Percentiles rank a stretch among this genome's conserved stretches.
These are phyloP conservation scores for Agrotis puta DNA, from an alignment of 2,888 invertebrate species.

Conservation along the genomic window DNA sequence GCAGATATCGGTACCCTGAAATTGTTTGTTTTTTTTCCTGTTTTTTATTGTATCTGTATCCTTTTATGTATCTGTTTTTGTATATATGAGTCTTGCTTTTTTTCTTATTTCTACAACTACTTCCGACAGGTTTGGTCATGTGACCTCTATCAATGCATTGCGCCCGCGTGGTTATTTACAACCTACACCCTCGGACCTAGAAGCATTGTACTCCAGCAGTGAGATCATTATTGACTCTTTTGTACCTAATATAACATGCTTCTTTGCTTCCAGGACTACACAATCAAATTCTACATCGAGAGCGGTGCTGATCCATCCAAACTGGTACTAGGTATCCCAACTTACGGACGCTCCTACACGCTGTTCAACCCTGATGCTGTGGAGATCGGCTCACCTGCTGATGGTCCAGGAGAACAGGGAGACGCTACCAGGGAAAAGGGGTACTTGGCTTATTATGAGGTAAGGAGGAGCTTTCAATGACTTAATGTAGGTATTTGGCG, in stretches of 20 bases:
- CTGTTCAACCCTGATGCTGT: slow-evolving; percentile 96
- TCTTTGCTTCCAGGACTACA: slow-evolving; percentile 93
- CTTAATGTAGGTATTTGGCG: no score
- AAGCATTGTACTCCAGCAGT: no score
- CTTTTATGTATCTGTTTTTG: no score
- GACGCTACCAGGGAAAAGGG: slow-evolving; percentile 98
- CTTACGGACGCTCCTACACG: slow-evolving; percentile 97
- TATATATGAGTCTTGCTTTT: no score
- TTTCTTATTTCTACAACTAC: no score
- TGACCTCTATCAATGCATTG: no score
- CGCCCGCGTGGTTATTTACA: no score
- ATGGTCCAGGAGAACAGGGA: slow-evolving; percentile 97
- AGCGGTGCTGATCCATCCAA: slow-evolving; percentile 95
- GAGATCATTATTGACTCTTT: not conserved
- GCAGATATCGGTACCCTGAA: no score
- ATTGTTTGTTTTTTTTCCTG: no score
- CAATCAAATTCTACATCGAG: slow-evolving; percentile 95
- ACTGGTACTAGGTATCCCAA: slow-evolving; percentile 96
- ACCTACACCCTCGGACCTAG: no score
- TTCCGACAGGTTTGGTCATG: no score
- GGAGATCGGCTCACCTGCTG: slow-evolving; percentile 96
- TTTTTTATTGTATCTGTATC: no score
- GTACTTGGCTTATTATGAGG: slow-evolving; percentile 98
- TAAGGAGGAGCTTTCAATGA: slow-evolving; percentile 73
- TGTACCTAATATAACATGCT: not conserved